Evolutionary conservation across 2,797 vertebrate species (phyloP), one percentile per base, ranked within the genome.

Genomic region (Petrocephalus sullivani): DNA sequence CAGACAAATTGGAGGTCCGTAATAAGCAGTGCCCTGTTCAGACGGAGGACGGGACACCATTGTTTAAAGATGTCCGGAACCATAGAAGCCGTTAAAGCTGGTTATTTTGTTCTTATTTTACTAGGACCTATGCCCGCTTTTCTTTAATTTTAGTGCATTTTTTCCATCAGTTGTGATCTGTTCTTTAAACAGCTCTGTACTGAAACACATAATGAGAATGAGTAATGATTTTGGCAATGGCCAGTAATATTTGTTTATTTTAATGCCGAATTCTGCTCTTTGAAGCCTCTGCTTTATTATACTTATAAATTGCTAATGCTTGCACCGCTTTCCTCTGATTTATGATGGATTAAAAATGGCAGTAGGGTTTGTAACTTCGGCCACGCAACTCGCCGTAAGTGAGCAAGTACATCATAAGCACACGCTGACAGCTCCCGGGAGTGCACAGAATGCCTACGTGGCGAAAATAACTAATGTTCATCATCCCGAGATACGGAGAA

Each of bases 1-100:
- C 92, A 94, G 93, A 94, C 94, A 93, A 93, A 95, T 94, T 94
- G 93, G 90, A 90, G 92, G 88, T 93, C 87, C 90, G 93, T 94
- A 94, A 94, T 94, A 93, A 94, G 91, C 93, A 94, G 92, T 88
- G 92, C 89, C 93, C 93, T 92, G 67, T 90, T 91, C n/a, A 90
- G 71, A 90, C n/a, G 2, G 19, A 12, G 64, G 84, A 86, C 91
- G 88, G 21, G 10, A 90, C 85, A 87, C 89, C 90, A 87, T 91
- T 90, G 93, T 91, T 92, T 91, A 87, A 92, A 90, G 92, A 94
- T 93, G 93, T 91, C 92, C 92, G 91, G 93, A 93, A 93, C 87
- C 84, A 8, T 6, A 16, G 46, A 57, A 64, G 28, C 84, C 12
- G n/a, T n/a, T 58, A 37, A 49, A 75, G 33, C 7, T 49, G 54